Conservation (phyloP, 1,140 invertebrate genomes). For the Euborellia annulipes region DNA sequence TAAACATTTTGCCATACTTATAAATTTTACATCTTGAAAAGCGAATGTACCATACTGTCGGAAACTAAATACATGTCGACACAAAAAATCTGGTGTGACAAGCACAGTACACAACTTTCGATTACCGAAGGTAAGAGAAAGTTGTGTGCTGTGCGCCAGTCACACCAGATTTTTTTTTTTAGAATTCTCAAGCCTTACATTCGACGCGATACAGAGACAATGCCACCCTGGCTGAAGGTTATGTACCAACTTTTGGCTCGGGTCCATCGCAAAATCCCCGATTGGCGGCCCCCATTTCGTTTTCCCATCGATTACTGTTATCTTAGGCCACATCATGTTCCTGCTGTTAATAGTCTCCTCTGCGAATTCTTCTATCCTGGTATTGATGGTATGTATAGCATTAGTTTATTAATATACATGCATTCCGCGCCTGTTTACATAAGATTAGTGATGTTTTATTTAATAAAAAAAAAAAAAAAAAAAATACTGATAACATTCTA, state of each 20-base stretch:
- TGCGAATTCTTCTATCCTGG: slow-evolving; percentile 79
- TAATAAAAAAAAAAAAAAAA: too few species aligned
- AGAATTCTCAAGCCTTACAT: slow-evolving; percentile 65
- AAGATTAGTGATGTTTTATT: too few species aligned
- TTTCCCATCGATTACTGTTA: slow-evolving; percentile 70
- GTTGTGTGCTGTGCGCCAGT: too few species aligned
- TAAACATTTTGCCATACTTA: too few species aligned
- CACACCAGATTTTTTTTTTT: too few species aligned
- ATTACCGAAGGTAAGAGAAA: too few species aligned
- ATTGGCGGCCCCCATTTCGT: slow-evolving; percentile 26
- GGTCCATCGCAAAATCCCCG: slow-evolving; percentile 38
- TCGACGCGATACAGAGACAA: slow-evolving; percentile 41
- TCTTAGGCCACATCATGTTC: slow-evolving; percentile 70
- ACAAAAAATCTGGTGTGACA: too few species aligned
- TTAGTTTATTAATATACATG: neutral
- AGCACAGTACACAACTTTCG: too few species aligned
- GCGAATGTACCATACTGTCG: too few species aligned
- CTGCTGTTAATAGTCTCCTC: slow-evolving; percentile 67
- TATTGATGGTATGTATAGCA: slow-evolving; percentile 58
- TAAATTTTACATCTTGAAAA: too few species aligned
- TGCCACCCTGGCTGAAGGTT: slow-evolving; percentile 52
- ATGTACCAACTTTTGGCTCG: slow-evolving; percentile 47
- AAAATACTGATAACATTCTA: too few species aligned
- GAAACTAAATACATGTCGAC: too few species aligned
- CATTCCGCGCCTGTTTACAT: neutral